A percentile compares a stretch with the other conserved stretches of the same genome.
phyloP scores from a whole-genome alignment of 2,888 invertebrate species.

The Unio delphinus region DNA sequence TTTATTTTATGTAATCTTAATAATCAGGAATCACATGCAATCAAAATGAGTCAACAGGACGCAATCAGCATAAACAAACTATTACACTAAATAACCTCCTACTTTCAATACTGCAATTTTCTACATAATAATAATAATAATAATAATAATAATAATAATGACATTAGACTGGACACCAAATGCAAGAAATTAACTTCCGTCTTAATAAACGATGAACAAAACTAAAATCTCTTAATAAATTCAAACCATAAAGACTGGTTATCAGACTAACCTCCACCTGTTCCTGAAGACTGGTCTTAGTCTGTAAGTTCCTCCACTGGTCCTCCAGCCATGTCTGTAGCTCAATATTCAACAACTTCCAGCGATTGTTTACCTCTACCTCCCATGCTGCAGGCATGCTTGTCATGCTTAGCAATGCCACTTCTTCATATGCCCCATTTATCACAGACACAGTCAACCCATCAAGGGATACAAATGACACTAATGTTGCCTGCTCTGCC shows the following conservation, averaged over 20 bases:
- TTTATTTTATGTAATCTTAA: too few species aligned
- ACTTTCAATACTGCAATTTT: too few species aligned
- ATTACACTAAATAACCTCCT: too few species aligned
- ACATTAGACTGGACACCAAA: too few species aligned
- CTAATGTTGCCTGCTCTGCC: slow-evolving; percentile 79
- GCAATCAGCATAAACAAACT: too few species aligned
- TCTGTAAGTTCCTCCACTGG: slow-evolving; percentile 80
- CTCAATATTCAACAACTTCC: slow-evolving; percentile 85
- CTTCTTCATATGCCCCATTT: slow-evolving; percentile 74
- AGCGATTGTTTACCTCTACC: slow-evolving; percentile 83
- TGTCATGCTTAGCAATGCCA: slow-evolving; percentile 79
- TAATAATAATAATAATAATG: too few species aligned
- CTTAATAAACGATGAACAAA: too few species aligned
- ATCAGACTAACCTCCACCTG: slow-evolving; percentile 76
- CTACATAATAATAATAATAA: too few species aligned
- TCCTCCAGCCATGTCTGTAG: slow-evolving; percentile 87
- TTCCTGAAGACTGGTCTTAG: slow-evolving; percentile 83
- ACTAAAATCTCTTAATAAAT: slow-evolving; percentile 1
- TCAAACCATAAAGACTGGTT: not conserved
- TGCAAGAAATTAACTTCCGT: too few species aligned
- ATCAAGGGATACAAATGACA: slow-evolving; percentile 80
- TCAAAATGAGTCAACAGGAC: too few species aligned
- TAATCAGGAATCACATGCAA: too few species aligned
- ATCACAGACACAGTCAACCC: slow-evolving; percentile 79
- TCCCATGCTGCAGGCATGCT: slow-evolving; percentile 86